Evolutionary conservation across 2,113 vertebrate species (phyloP), one percentile per base, ranked within the genome.

Genomic region (Lamprologus ornatipinnis): DNA sequence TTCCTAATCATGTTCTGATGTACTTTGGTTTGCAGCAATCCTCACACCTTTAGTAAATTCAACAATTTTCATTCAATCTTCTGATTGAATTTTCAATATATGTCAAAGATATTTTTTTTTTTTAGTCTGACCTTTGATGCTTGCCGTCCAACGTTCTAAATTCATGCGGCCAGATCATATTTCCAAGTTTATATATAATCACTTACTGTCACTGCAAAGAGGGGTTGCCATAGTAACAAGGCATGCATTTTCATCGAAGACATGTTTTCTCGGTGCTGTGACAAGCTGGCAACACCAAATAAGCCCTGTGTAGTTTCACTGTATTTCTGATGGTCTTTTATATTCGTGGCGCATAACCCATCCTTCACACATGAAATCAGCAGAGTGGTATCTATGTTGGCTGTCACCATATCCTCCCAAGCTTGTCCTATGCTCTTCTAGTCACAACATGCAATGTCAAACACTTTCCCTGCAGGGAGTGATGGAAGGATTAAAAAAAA

Each of bases 331-430:
- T 13, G 15, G 26, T 28, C 37, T 68, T 89, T 79, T 89, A n/a
- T 84, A 88, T 91, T 86, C 86, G 26, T 12, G 70, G 2, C 7
- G 79, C 78, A 21, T 49, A 58, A 53, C 89, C 3, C n/a, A 47
- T 82, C 84, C 80, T 86, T 89, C 75, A 88, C 82, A 80, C 75
- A 19, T 49, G 85, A 84, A 63, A 84, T 82, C 87, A 81, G 73
- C 85, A 54, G 21, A 45, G 84, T 10, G n/a, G 82, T 51, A 51
- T 81, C 57, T 75, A 3, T 73, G 87, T 80, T 42, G 78, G 47
- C 73, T 89, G 88, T 87, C 88, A 53, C 53, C 47, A 17, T 53
- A 23, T 49, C 78, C 63, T 70, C 54, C 79, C 85, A 65, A 45
- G 84, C 78, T 70, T 73, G 70, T 89, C 83, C 45, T 53, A 28